These are phyloP conservation scores for Cirrhinus molitorella DNA, from an alignment of 2,797 vertebrate species.

Conservation along the genomic window DNA sequence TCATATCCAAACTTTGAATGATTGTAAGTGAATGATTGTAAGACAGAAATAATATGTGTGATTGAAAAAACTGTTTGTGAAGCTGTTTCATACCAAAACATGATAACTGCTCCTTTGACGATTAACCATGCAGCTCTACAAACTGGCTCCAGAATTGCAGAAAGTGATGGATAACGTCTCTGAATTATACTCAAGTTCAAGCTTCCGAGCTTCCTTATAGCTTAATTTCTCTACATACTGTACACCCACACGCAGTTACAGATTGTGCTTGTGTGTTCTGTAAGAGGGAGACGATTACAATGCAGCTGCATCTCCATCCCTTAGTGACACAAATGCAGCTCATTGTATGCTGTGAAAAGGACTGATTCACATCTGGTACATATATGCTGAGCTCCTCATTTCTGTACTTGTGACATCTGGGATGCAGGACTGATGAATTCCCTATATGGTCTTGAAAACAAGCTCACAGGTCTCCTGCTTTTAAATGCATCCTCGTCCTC, in stretches of 20 bases:
- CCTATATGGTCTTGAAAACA: not conserved
- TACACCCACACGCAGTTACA: not conserved
- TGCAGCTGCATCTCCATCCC: not conserved
- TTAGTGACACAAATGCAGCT: conserved; percentile 6
- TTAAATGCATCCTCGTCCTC: not conserved
- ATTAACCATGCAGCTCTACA: not conserved
- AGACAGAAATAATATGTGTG: too few relatives aligned
- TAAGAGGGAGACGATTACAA: not conserved
- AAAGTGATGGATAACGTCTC: not conserved
- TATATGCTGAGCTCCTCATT: conserved; percentile 2
- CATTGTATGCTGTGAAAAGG: not conserved
- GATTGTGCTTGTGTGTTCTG: not conserved
- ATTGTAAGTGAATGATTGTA: too few relatives aligned
- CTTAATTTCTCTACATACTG: not conserved
- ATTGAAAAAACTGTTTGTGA: too few relatives aligned
- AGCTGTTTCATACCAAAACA: too few relatives aligned
- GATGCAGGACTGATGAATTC: not conserved
- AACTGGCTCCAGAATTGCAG: not conserved
- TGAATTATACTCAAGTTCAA: not conserved
- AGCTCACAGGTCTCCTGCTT: conserved; percentile 2
- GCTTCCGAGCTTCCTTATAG: conserved; percentile 7
- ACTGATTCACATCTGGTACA: not conserved
- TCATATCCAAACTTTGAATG: too few relatives aligned
- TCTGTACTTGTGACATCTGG: not conserved
- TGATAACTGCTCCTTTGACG: not conserved